Conservation (phyloP, 2,888 invertebrate genomes). For the Platerodrilus igneus region DNA sequence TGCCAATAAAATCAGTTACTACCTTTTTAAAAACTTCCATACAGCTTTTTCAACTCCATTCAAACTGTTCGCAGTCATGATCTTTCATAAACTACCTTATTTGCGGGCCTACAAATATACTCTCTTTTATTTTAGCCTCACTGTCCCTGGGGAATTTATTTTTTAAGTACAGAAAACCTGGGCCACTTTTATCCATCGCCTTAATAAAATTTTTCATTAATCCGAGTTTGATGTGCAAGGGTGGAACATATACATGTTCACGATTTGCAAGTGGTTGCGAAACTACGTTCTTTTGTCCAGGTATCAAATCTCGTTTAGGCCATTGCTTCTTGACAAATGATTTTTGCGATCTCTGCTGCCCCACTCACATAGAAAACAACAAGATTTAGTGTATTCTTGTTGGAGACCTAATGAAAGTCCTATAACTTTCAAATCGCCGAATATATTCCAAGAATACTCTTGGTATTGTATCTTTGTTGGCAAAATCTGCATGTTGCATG, state of each 20-base stretch:
- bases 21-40: too few relatives aligned
- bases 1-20: too few relatives aligned
- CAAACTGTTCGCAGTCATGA: conserved; percentile 14
- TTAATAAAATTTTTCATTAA: conserved; percentile 17
- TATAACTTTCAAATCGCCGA: too few relatives aligned
- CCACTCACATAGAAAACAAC: not conserved
- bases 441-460: too few relatives aligned
- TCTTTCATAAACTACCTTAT: conserved; percentile 19
- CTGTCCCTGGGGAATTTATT: conserved; percentile 17
- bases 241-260: too few relatives aligned
- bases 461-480: too few relatives aligned
- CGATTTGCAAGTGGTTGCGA: conserved; percentile 3
- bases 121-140: conserved; percentile 19
- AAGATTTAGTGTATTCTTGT: too few relatives aligned
- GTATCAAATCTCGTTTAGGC: not conserved
- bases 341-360: not conserved
- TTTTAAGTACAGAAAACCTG: conserved; percentile 14
- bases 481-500: too few relatives aligned
- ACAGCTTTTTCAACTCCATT: too few relatives aligned
- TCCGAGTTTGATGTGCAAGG: conserved; percentile 19
- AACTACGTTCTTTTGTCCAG: not conserved
- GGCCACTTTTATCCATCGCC: conserved; percentile 10
- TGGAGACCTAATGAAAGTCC: too few relatives aligned
- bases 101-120: conserved; percentile 21
- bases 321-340: not conserved